phyloP scores from a whole-genome alignment of 2,888 invertebrate species.

The Pristionchus fissidentatus region DNA sequence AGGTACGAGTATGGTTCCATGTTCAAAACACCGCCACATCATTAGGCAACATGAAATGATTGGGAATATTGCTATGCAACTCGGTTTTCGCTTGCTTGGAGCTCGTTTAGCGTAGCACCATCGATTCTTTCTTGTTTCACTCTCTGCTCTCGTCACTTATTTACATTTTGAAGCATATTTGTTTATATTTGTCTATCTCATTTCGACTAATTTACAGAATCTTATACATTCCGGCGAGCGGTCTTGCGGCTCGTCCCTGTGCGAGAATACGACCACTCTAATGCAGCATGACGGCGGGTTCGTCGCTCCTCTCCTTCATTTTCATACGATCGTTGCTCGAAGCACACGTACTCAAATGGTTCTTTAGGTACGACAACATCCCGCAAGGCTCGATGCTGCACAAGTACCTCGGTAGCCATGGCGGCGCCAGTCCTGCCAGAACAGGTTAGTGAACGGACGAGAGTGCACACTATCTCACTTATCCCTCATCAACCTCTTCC shows the following conservation, averaged over 20 bases:
- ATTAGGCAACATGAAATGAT: neutral
- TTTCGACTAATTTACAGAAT: too few species aligned
- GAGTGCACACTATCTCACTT: neutral
- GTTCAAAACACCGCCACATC: too few species aligned
- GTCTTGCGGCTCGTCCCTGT: constrained; percentile 14
- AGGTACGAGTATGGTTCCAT: neutral
- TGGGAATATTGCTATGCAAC: neutral
- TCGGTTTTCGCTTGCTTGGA: neutral
- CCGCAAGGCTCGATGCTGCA: constrained; percentile 11
- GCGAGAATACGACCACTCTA: neutral
- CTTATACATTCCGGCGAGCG: constrained; percentile 18
- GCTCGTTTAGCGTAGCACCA: neutral
- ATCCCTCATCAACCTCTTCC: neutral
- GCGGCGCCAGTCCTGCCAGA: neutral
- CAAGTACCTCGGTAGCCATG: constrained; percentile 30
- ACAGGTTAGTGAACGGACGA: neutral
- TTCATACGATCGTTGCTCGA: neutral
- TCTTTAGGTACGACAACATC: constrained; percentile 7
- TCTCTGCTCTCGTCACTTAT: neutral
- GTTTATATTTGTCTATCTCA: neutral
- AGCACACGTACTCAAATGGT: neutral
- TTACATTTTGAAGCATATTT: neutral
- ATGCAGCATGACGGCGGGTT: constrained; percentile 38
- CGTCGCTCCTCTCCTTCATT: neutral
- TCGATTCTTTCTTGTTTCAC: neutral